Evolutionary conservation across 1,140 invertebrate genomes (phyloP).

Genomic region (Drosophila virilis): DNA sequence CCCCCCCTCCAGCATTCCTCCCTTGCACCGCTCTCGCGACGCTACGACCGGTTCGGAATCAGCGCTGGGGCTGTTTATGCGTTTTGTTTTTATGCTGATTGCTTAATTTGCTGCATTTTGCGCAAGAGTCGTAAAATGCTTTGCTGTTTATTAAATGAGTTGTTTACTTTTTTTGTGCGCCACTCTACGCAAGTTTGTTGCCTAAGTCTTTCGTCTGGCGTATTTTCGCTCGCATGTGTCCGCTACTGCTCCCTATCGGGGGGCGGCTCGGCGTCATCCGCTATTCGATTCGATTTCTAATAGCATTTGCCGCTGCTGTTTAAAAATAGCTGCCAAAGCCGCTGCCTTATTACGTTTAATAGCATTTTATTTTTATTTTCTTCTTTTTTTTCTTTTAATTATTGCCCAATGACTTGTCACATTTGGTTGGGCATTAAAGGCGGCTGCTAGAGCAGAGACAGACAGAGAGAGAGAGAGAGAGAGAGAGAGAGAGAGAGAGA

Average conservation of each 20-base stretch:
- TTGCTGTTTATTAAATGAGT: slow-evolving; percentile 61
- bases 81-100: slow-evolving; percentile 79
- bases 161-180: slow-evolving; percentile 47
- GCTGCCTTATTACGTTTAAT: slow-evolving; percentile 77
- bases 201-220: slow-evolving; percentile 76
- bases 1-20: background rate
- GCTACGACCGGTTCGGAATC: slow-evolving; percentile 37
- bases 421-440: slow-evolving; percentile 57
- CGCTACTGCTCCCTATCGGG: background rate
- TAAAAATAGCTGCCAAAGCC: slow-evolving; percentile 50
- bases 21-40: too few species aligned
- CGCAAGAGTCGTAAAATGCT: slow-evolving; percentile 64
- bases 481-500: slow-evolving; percentile 1
- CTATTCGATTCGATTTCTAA: slow-evolving; percentile 42
- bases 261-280: slow-evolving; percentile 10
- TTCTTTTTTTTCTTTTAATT: slow-evolving; percentile 74
- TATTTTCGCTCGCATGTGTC: background rate
- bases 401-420: slow-evolving; percentile 81
- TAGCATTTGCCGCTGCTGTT: slow-evolving; percentile 36
- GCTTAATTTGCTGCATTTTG: slow-evolving; percentile 81
- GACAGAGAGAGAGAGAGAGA: slow-evolving; percentile 12
- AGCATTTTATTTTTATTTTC: slow-evolving; percentile 70
- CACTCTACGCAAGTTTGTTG: slow-evolving; percentile 70
- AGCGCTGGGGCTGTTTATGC: slow-evolving; percentile 45
- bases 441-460: slow-evolving; percentile 20